These are phyloP conservation scores for Drosophila tsacasi DNA, from an alignment of 1,140 invertebrate species.

Conservation along the genomic window DNA sequence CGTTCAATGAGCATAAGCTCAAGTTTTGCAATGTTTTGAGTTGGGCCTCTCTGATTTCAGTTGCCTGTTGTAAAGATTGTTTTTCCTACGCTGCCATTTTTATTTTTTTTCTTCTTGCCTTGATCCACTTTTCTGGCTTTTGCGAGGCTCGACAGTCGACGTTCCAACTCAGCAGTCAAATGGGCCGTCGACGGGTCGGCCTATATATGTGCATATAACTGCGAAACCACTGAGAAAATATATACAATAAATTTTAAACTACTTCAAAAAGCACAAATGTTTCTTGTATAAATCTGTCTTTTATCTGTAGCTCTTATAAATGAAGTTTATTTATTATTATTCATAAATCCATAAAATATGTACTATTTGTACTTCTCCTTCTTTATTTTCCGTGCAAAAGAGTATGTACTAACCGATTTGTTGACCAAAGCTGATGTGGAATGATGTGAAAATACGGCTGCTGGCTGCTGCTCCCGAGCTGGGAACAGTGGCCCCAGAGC, in stretches of 20 bases:
- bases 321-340: too few species aligned
- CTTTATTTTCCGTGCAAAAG: not conserved
- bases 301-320: not conserved
- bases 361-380: not conserved
- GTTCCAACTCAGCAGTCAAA: slow-evolving; percentile 73
- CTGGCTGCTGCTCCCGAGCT: slow-evolving; percentile 47
- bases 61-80: slow-evolving; percentile 45
- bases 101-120: slow-evolving; percentile 54
- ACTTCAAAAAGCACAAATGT: not conserved
- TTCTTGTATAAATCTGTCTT: not conserved
- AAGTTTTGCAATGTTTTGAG: slow-evolving; percentile 65
- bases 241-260: not conserved
- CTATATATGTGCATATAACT: slow-evolving; percentile 44
- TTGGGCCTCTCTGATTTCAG: slow-evolving; percentile 61
- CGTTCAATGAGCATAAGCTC: slow-evolving; percentile 62
- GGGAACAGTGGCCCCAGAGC: slow-evolving; percentile 31
- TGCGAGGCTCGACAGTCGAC: slow-evolving; percentile 45
- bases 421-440: slow-evolving; percentile 49
- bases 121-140: slow-evolving; percentile 74
- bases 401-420: not conserved
- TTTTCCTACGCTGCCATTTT: slow-evolving; percentile 38
- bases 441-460: slow-evolving; percentile 67
- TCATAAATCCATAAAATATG: slow-evolving; percentile 41
- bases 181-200: slow-evolving; percentile 53
- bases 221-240: not conserved